phyloP scores from a whole-genome alignment of 2,888 invertebrate species.

The Drosophila paramelanica region DNA sequence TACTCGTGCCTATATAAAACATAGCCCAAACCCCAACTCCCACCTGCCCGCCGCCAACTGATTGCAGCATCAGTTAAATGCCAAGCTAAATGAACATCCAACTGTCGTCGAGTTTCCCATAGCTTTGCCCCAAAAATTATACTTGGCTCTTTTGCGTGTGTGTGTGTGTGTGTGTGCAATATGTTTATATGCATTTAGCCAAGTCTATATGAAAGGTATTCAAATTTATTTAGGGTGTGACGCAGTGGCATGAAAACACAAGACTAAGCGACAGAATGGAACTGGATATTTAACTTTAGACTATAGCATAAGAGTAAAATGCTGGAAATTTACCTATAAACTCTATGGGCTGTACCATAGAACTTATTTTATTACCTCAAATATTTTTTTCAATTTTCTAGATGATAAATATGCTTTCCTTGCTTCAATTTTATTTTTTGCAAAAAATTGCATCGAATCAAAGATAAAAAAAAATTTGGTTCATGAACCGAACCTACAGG shows the following conservation, averaged over 20 bases:
- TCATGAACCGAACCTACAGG: no score
- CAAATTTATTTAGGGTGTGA: conserved; percentile 21
- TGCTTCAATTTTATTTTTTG: no score
- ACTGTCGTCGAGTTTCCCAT: conserved; percentile 18
- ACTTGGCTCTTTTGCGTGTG: neutral
- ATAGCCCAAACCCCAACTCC: neutral
- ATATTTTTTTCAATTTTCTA: no score
- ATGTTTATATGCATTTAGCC: conserved; percentile 1
- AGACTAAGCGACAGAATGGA: no score
- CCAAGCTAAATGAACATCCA: conserved; percentile 40
- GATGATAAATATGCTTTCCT: no score
- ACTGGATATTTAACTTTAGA: neutral
- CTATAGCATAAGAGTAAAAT: no score
- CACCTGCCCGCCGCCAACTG: neutral
- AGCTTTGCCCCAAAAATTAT: neutral
- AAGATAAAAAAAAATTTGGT: no score
- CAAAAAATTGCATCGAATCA: no score
- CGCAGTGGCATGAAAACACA: conserved; percentile 19
- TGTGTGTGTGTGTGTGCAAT: no score
- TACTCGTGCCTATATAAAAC: conserved; percentile 16
- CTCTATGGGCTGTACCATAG: no score
- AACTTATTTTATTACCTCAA: no score
- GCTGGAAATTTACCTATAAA: no score
- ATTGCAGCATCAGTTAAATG: conserved; percentile 51
- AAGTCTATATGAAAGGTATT: neutral